phyloP scores from a whole-genome alignment of 2,888 invertebrate species.

The Hypena proboscidalis region DNA sequence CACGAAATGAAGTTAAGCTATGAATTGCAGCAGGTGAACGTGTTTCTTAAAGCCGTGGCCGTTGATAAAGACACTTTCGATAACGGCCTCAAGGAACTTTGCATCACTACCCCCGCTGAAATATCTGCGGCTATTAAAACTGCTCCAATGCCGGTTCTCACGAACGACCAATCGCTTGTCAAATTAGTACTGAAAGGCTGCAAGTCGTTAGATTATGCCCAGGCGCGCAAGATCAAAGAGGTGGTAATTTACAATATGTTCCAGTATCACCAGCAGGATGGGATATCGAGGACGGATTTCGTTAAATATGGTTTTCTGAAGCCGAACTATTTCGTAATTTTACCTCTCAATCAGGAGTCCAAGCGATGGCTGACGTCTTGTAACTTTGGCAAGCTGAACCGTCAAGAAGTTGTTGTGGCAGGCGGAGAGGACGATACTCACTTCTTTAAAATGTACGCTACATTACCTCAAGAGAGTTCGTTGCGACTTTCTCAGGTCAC shows the following conservation, averaged over 20 bases:
- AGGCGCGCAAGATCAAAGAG: conserved; percentile 70
- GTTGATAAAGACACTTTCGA: conserved; percentile 74
- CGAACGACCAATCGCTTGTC: conserved; percentile 52
- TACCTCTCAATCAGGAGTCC: conserved; percentile 68
- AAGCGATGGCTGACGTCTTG: conserved; percentile 62
- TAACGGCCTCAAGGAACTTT: conserved; percentile 57
- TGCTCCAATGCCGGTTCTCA: conserved; percentile 61
- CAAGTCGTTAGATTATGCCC: conserved; percentile 51
- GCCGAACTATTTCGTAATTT: conserved; percentile 64
- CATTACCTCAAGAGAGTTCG: conserved; percentile 38
- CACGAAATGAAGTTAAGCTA: conserved; percentile 72
- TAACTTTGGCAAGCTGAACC: conserved; percentile 60
- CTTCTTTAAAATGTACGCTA: conserved; percentile 56
- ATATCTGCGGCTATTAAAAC: conserved; percentile 47
- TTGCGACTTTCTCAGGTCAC: conserved; percentile 36
- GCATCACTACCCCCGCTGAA: conserved; percentile 38
- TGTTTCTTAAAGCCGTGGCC: conserved; percentile 70
- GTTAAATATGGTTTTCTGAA: conserved; percentile 64
- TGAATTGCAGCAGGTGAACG: conserved; percentile 74
- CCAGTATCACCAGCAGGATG: conserved; percentile 59
- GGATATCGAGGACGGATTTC: conserved; percentile 62
- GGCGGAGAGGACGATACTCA: conserved; percentile 55
- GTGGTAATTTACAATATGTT: conserved; percentile 64
- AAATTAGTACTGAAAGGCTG: conserved; percentile 64
- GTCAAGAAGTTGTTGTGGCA: conserved; percentile 51